Evolutionary conservation across 1,140 invertebrate genomes (phyloP).

Genomic region (Ericerus pela): DNA sequence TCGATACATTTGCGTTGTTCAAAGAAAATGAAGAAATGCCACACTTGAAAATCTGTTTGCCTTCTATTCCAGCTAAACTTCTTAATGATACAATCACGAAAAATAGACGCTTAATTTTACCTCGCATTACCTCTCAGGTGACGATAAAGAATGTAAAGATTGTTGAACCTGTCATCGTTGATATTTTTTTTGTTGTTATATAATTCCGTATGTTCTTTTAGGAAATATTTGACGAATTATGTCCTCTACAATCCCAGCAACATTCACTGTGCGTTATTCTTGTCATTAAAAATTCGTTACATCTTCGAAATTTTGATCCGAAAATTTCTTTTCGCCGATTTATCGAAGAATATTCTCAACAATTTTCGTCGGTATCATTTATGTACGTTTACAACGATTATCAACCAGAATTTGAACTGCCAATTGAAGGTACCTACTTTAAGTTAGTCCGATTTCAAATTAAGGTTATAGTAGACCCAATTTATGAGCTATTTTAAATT

Average conservation of each 20-base stretch:
- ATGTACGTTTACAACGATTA: constrained; percentile 8
- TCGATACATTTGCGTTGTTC: constrained; percentile 77
- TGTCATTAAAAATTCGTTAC: constrained; percentile 2
- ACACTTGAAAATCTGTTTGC: constrained; percentile 69
- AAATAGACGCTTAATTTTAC: constrained; percentile 77
- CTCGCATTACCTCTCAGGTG: constrained; percentile 80
- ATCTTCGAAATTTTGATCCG: not conserved
- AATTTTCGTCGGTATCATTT: not conserved
- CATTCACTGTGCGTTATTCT: not conserved
- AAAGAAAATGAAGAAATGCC: constrained; percentile 73
- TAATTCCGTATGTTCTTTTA: too few species aligned
- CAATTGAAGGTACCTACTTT: not conserved
- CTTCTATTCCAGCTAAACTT: constrained; percentile 70
- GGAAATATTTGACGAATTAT: constrained; percentile 64
- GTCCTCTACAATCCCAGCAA: constrained; percentile 46
- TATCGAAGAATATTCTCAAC: constrained; percentile 3
- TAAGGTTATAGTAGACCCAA: too few species aligned
- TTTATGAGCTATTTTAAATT: not conserved
- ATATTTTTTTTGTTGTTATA: constrained; percentile 21
- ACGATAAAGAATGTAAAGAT: constrained; percentile 24
- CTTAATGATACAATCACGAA: constrained; percentile 74
- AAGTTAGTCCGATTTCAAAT: too few species aligned
- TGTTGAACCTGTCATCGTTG: not conserved
- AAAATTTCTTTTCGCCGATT: not conserved
- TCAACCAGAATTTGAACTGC: not conserved